Evolutionary conservation across 2,113 vertebrate genomes (phyloP).

Genomic region (Varanus komodoensis): DNA sequence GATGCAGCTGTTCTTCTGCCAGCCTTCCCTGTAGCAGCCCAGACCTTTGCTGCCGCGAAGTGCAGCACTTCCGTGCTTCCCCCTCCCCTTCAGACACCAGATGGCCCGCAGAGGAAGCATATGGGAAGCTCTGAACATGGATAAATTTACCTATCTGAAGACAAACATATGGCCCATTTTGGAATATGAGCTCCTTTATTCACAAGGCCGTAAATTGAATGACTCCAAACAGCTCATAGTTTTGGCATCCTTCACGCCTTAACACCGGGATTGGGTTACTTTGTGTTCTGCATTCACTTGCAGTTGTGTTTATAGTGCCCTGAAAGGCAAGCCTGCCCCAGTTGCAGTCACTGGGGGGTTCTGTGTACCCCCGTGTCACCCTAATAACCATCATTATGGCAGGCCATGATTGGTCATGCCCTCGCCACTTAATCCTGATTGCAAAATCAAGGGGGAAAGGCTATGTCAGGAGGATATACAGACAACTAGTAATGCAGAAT

Average conservation of each 20-base stretch:
- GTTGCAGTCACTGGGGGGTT: conserved; percentile 43
- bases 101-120: conserved; percentile 5
- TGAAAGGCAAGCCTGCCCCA: conserved; percentile 57
- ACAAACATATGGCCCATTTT: conserved; percentile 48
- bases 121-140: not conserved
- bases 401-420: conserved; percentile 38
- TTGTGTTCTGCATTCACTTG: conserved; percentile 62
- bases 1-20: conserved; percentile 19
- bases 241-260: conserved; percentile 53
- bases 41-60: not conserved
- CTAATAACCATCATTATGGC: conserved; percentile 54
- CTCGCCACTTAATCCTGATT: conserved; percentile 11
- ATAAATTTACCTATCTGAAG: conserved; percentile 59
- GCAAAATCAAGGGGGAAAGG: conserved; percentile 33
- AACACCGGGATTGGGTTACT: conserved; percentile 58
- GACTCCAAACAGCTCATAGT: conserved; percentile 47
- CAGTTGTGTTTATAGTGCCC: conserved; percentile 66
- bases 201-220: conserved; percentile 41
- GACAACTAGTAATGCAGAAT: conserved; percentile 43
- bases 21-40: not conserved
- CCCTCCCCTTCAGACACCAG: not conserved
- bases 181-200: conserved; percentile 46
- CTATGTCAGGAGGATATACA: conserved; percentile 35
- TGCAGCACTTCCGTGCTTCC: not conserved
- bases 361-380: conserved; percentile 61